These are phyloP conservation scores for Peromyscus aztecus DNA, from an alignment of 2,797 vertebrate genomes.

Conservation along the genomic window DNA sequence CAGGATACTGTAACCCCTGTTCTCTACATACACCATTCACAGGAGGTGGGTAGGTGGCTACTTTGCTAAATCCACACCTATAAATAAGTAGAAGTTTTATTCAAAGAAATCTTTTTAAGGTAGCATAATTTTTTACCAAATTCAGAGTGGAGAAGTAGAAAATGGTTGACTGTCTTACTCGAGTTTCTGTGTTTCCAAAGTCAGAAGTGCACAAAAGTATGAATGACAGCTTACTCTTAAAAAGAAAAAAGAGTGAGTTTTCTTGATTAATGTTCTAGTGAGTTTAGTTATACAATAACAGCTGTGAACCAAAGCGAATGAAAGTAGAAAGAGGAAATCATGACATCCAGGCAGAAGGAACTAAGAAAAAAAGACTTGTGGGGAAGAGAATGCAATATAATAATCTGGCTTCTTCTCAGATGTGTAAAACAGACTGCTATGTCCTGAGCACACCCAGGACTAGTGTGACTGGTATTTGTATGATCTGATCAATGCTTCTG, in stretches of 20 bases:
- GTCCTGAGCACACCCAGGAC: background rate
- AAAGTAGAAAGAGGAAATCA: background rate
- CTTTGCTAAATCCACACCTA: constrained; percentile 35
- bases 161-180: background rate
- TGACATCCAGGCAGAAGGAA: background rate
- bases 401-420: background rate
- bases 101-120: constrained; percentile 46
- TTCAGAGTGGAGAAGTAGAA: constrained; percentile 1
- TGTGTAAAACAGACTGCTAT: background rate
- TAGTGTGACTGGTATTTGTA: background rate
- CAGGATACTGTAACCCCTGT: background rate
- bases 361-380: background rate
- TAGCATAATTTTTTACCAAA: background rate
- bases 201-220: background rate
- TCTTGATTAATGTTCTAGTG: constrained; percentile 1
- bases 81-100: constrained; percentile 50
- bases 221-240: constrained; percentile 24
- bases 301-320: background rate
- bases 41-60: background rate
- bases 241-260: background rate
- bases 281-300: constrained; percentile 1
- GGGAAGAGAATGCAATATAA: background rate
- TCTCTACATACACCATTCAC: constrained; percentile 1
- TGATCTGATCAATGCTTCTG: background rate
- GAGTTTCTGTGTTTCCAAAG: background rate